These are phyloP conservation scores for Bombus difficillimus DNA, from an alignment of 1,140 invertebrate species.

Conservation along the genomic window DNA sequence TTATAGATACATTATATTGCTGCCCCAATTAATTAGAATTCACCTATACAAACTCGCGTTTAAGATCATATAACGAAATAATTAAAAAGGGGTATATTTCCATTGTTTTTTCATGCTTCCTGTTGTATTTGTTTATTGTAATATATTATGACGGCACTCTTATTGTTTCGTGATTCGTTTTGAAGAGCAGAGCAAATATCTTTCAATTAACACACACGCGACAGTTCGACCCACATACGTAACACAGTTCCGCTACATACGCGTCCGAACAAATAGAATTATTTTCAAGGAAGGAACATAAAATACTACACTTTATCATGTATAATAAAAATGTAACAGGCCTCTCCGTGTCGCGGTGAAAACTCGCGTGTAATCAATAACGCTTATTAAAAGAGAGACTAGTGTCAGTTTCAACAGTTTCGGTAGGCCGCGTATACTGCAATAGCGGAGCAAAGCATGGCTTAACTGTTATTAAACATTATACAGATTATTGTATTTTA, in stretches of 20 bases:
- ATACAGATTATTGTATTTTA: background rate
- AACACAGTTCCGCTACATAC: too few relatives aligned
- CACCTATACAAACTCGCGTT: background rate
- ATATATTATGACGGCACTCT: too few relatives aligned
- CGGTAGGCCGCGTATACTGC: background rate
- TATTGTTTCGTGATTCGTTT: too few relatives aligned
- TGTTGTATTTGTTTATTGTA: too few relatives aligned
- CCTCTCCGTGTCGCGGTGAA: background rate
- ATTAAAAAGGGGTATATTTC: background rate
- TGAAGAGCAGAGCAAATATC: background rate
- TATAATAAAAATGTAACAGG: background rate
- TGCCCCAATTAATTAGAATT: too few relatives aligned
- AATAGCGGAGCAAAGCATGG: background rate
- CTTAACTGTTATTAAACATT: background rate
- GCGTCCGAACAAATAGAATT: background rate
- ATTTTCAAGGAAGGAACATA: background rate
- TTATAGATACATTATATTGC: too few relatives aligned
- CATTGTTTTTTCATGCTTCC: background rate
- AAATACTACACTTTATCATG: background rate
- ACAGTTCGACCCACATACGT: too few relatives aligned
- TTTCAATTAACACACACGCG: background rate
- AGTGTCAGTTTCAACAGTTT: background rate
- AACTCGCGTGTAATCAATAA: background rate
- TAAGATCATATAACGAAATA: background rate
- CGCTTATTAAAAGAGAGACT: background rate